These are phyloP conservation scores for Rousettus leschenaultii DNA, from an alignment of 2,113 vertebrate genomes.

Conservation along the genomic window DNA sequence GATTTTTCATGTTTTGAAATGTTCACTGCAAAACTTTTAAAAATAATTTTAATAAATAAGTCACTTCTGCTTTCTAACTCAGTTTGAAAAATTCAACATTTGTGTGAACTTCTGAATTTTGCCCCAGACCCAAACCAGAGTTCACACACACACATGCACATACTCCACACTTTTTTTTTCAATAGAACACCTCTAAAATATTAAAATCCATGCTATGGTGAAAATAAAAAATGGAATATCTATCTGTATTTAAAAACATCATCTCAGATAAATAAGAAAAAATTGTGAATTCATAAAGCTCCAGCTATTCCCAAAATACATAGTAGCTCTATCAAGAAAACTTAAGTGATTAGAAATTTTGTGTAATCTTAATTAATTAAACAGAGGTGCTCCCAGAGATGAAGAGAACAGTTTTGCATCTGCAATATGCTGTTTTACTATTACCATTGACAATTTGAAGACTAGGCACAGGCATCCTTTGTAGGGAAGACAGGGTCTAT, in stretches of 20 bases:
- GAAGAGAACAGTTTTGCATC: neutral
- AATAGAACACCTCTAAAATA: slow-evolving; percentile 12
- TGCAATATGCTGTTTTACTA: neutral
- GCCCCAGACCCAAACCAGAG: neutral
- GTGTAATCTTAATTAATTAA: neutral
- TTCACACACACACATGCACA: neutral
- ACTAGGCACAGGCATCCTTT: neutral
- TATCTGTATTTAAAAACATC: neutral
- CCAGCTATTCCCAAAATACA: neutral
- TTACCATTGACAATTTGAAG: neutral
- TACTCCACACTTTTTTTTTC: neutral
- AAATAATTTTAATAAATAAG: slow-evolving; percentile 17
- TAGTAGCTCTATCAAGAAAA: neutral
- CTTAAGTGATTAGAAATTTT: neutral
- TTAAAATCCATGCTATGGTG: neutral
- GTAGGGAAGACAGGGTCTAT: neutral
- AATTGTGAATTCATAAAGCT: neutral
- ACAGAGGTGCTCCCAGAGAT: neutral
- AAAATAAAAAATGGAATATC: slow-evolving; percentile 2
- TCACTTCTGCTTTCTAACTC: neutral
- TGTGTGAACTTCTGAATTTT: neutral
- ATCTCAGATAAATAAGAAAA: neutral
- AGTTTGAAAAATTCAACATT: slow-evolving; percentile 42
- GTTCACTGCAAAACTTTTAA: neutral
- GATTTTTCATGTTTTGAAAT: neutral